Evolutionary conservation across 1,140 invertebrate species (phyloP), one percentile per base, ranked within the genome.

Genomic region (Cyrtorhinus lividipennis): DNA sequence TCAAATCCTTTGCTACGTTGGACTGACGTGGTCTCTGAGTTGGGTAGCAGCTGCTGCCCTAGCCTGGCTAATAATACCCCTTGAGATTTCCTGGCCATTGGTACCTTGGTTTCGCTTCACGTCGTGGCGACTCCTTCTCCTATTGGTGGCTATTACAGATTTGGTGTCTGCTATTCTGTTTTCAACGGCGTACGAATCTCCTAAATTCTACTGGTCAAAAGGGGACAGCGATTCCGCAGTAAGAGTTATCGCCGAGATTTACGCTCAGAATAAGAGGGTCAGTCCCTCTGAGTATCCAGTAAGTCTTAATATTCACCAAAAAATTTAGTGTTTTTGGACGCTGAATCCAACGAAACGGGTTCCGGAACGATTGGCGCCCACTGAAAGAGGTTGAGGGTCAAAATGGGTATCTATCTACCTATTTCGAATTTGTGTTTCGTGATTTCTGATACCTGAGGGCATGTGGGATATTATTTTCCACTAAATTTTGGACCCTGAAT

Each of bases 191-290:
- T 83, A 83, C 0, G 89, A 92, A 70, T 90, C 85, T 64, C 88
- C 89, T 0, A 88, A 88, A 68, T 91, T 83, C 71, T 73, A 85
- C 12, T 71, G 88, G 2, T 77, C 81, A 0, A 78, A 81, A 71
- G 83, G 84, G 61, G 76, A 74, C 65, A 69, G 74, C 10, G 74
- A 82, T 0, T 78, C 82, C 66, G 79, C 85, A 0, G 67, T 88
- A 1, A 66, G 75, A 22, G 74, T 83, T 13, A 70, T 89, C 2
- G 72, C 73, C 56, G 72, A 68, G 1, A 83, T 87, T 58, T 87
- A 81, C 63, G 72, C 75, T 1, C 66, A 68, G 1, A 88, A 88
- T 64, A 82, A 79, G 5, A 74, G 76, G 46, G 69, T 75, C 46
- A 69, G 72, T 15, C 72, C 74, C 59, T 67, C 67, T 3, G 74